These are phyloP conservation scores for Caenorhabditis inopinata DNA, from an alignment of 1,140 invertebrate genomes.

Conservation along the genomic window DNA sequence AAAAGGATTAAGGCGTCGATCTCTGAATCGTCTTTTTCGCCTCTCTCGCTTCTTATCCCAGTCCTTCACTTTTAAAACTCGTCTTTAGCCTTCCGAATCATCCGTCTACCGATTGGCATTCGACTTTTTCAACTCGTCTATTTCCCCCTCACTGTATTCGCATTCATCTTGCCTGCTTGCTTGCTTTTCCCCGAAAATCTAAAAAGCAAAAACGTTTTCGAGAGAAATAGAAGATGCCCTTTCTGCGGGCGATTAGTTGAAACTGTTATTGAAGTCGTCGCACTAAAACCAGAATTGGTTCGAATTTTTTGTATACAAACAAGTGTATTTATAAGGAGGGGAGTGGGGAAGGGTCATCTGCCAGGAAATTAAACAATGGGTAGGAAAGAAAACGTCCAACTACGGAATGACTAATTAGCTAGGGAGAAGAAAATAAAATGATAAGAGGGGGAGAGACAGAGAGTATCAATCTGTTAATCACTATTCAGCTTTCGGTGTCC, in stretches of 20 bases:
- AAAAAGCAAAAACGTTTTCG: constrained; percentile 19
- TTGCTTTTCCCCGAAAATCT: not conserved
- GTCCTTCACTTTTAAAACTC: not conserved
- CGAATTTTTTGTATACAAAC: no score
- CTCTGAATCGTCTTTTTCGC: not conserved
- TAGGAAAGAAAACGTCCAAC: no score
- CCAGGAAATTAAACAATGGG: no score
- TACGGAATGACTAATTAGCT: not conserved
- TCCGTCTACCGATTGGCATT: constrained; percentile 17
- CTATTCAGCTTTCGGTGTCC: constrained; percentile 3
- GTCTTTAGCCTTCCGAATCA: constrained; percentile 22
- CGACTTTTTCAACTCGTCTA: not conserved
- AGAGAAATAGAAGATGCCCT: not conserved
- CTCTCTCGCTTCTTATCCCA: not conserved
- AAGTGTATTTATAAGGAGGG: no score
- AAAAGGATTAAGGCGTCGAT: not conserved
- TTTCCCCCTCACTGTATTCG: not conserved
- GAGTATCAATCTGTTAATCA: not conserved
- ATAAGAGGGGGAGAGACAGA: not conserved
- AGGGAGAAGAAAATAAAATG: not conserved
- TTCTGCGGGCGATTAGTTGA: constrained; percentile 27
- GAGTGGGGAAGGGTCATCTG: not conserved
- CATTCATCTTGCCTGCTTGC: not conserved
- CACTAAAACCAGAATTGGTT: not conserved
- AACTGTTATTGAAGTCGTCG: constrained; percentile 11